These are phyloP conservation scores for Gymnopithys bicolor DNA, from an alignment of 2,797 vertebrate species.

Conservation along the genomic window DNA sequence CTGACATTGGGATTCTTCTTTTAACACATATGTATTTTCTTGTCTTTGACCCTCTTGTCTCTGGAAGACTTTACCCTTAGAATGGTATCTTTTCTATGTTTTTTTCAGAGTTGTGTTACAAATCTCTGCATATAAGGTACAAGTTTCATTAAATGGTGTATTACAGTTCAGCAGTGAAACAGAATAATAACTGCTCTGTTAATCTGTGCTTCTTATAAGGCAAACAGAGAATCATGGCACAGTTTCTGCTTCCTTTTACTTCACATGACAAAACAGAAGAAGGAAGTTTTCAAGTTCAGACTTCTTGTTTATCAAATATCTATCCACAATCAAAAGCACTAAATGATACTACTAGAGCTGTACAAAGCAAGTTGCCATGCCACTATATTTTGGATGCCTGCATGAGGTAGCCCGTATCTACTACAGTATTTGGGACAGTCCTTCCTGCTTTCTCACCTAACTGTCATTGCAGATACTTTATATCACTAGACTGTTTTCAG, in stretches of 20 bases:
- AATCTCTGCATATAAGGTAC: not conserved
- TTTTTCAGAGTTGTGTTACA: not conserved
- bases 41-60: not conserved
- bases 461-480: not conserved
- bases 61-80: not conserved
- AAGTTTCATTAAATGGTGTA: not conserved
- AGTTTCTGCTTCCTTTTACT: not conserved
- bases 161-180: not conserved
- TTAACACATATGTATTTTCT: not conserved
- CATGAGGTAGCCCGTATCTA: not conserved
- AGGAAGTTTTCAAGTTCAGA: not conserved
- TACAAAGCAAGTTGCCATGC: not conserved
- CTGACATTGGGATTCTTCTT: not conserved
- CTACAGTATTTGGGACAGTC: not conserved
- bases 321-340: not conserved
- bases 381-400: not conserved
- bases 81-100: not conserved
- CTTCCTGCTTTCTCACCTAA: not conserved
- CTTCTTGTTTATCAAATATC: not conserved
- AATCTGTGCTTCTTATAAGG: not conserved
- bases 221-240: not conserved
- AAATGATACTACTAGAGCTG: not conserved
- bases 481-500: not conserved
- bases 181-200: not conserved
- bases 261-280: not conserved